Evolutionary conservation across 2,797 vertebrate species (phyloP).

Genomic region (Girardinus metallicus): DNA sequence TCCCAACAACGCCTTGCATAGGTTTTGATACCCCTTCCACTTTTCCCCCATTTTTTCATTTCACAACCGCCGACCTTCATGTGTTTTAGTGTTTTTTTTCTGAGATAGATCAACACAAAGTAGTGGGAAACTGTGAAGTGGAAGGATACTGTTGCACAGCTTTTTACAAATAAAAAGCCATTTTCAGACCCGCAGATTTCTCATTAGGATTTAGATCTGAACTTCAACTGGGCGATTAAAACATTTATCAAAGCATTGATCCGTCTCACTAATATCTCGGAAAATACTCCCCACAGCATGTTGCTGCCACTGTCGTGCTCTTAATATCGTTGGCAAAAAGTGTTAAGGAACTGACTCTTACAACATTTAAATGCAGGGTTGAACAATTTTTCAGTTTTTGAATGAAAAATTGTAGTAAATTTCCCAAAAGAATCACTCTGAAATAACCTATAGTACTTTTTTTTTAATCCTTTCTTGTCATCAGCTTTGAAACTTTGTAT

Average conservation of each 20-base stretch:
- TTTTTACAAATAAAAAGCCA: not conserved
- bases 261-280: not conserved
- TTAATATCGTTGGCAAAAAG: too few relatives aligned
- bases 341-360: too few relatives aligned
- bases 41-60: not conserved
- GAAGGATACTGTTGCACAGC: not conserved
- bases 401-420: too few relatives aligned
- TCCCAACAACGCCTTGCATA: not conserved
- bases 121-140: not conserved
- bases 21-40: not conserved
- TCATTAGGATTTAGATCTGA: not conserved
- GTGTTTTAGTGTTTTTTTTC: not conserved
- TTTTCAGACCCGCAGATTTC: not conserved
- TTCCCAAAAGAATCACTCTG: too few relatives aligned
- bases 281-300: not conserved
- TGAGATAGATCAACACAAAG: not conserved
- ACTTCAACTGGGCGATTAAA: not conserved
- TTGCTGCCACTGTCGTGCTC: not conserved
- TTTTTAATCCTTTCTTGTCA: too few relatives aligned
- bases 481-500: too few relatives aligned
- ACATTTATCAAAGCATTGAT: not conserved
- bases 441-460: too few relatives aligned
- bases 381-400: too few relatives aligned
- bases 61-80: not conserved
- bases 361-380: too few relatives aligned